phyloP scores from a whole-genome alignment of 2,797 vertebrate genomes.

The Passerculus sandwichensis region DNA sequence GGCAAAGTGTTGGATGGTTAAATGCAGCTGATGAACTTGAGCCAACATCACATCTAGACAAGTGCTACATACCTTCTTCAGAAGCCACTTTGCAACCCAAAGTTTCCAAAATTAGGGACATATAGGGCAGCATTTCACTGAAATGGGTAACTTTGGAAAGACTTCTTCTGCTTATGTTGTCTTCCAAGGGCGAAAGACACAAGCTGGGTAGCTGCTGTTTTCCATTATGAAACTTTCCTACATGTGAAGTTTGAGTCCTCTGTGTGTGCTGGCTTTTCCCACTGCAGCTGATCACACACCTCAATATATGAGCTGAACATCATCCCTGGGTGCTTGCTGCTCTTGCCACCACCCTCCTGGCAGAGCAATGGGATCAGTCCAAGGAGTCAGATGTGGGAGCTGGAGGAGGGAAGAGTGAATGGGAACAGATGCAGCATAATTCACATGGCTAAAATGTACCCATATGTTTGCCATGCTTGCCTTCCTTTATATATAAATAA shows the following conservation, averaged over 20 bases:
- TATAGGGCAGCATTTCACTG: not conserved
- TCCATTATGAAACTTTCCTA: not conserved
- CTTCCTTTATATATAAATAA: not conserved
- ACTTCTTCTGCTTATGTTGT: not conserved
- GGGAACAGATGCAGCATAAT: not conserved
- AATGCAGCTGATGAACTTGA: not conserved
- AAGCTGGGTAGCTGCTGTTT: not conserved
- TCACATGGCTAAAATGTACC: not conserved
- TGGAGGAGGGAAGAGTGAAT: not conserved
- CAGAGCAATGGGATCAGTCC: not conserved
- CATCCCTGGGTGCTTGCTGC: fast-evolving
- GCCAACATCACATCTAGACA: not conserved
- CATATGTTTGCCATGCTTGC: not conserved
- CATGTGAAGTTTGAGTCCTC: not conserved
- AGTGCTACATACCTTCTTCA: not conserved
- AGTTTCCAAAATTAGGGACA: not conserved
- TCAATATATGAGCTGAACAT: not conserved
- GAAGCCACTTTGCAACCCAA: not conserved
- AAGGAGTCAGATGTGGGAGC: not conserved
- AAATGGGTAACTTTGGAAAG: not conserved
- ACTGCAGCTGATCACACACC: not conserved
- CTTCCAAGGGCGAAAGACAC: not conserved
- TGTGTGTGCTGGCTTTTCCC: not conserved
- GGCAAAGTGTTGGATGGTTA: not conserved
- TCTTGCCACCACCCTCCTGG: not conserved